Percentiles rank a stretch among this genome's conserved stretches.
Evolutionary conservation across 1,140 invertebrate genomes (phyloP).

Genomic region (silkworm (Bombyx mori)): ASM3026992v2 NC_085128.1:8676001-8676500

Average conservation of each 20-base stretch:
- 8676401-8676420: too few relatives aligned
- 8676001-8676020: slow-evolving; percentile 1
- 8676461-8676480: too few relatives aligned
- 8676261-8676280: slow-evolving; percentile 25
- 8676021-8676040: background rate
- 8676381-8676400: too few relatives aligned
- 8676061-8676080: background rate
- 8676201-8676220: slow-evolving; percentile 21
- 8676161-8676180: slow-evolving; percentile 3
- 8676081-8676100: background rate
- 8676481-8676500: too few relatives aligned
- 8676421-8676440: too few relatives aligned
- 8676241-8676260: slow-evolving; percentile 17
- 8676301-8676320: too few relatives aligned
- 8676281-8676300: background rate
- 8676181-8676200: slow-evolving; percentile 13
- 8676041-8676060: background rate
- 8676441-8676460: too few relatives aligned
- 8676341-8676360: too few relatives aligned
- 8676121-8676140: too few relatives aligned
- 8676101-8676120: too few relatives aligned
- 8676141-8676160: background rate
- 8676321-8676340: too few relatives aligned
- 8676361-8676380: too few relatives aligned
- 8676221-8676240: slow-evolving; percentile 26